Conservation (phyloP, 2,888 invertebrate species). For the Heliconius ethilla region DNA sequence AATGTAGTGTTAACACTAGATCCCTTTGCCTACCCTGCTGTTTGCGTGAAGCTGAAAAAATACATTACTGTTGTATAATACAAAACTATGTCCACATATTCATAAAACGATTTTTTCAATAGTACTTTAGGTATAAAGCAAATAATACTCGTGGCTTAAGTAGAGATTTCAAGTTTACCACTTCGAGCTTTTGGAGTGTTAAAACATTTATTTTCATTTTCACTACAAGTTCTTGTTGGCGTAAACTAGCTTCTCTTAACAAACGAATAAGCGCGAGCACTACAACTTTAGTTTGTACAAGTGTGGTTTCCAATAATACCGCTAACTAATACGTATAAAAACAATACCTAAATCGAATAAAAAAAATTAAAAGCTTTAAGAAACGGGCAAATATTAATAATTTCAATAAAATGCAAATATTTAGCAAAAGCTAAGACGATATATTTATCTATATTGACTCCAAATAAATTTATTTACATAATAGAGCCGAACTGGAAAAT, state of each 20-base stretch:
- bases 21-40: no score
- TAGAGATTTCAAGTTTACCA: conserved; percentile 1
- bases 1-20: no score
- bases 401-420: no score
- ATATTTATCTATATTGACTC: no score
- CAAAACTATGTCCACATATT: not conserved
- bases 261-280: not conserved
- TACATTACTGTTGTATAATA: not conserved
- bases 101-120: not conserved
- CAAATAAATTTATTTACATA: not conserved
- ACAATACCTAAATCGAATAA: not conserved
- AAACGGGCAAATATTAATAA: no score
- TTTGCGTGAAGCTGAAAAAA: no score
- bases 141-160: not conserved
- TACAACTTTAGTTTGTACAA: not conserved
- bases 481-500: not conserved
- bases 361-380: not conserved
- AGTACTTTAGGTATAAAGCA: not conserved
- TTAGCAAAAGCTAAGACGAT: no score
- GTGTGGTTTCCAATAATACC: not conserved
- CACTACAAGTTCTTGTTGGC: not conserved
- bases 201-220: conserved; percentile 9
- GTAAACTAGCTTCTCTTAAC: not conserved
- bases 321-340: not conserved
- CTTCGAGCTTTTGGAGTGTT: conserved; percentile 6